These are phyloP conservation scores for Tokudaia tokunoshimensis DNA, from an alignment of 2,797 vertebrate species.

Conservation along the genomic window DNA sequence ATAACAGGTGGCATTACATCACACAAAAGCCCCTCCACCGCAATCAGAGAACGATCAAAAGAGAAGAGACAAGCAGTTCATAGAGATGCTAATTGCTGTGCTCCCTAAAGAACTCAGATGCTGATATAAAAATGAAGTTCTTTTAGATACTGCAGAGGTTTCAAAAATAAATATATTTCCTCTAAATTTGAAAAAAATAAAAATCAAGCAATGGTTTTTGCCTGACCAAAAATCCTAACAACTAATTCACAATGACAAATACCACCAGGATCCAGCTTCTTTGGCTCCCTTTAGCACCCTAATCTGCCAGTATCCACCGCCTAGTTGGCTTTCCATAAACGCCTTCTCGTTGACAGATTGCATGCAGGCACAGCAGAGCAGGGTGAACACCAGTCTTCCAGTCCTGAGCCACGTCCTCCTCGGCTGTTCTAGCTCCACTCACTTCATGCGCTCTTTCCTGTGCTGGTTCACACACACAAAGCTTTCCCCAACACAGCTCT, in stretches of 20 bases:
- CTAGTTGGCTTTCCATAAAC: background rate
- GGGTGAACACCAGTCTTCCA: background rate
- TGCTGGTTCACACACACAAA: background rate
- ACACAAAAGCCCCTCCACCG: background rate
- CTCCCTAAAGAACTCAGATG: background rate
- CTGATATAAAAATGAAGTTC: background rate
- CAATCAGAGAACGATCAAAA: background rate
- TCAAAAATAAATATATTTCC: constrained; percentile 29
- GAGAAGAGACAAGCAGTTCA: background rate
- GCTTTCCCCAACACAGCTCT: background rate
- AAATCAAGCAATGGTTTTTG: constrained; percentile 19
- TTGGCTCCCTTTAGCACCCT: background rate
- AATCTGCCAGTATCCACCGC: background rate
- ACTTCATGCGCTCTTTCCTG: background rate
- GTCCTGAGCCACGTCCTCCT: background rate
- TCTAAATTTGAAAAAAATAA: background rate
- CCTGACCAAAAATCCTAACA: background rate
- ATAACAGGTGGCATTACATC: background rate
- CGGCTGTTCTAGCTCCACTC: background rate
- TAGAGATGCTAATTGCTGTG: background rate
- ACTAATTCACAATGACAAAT: background rate
- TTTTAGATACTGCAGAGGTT: background rate
- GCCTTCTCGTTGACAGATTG: background rate
- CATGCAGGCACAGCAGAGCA: background rate
- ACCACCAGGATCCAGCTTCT: background rate